Conservation (phyloP, 2,888 invertebrate species). For the Lepidocyrtinus sp. region DNA sequence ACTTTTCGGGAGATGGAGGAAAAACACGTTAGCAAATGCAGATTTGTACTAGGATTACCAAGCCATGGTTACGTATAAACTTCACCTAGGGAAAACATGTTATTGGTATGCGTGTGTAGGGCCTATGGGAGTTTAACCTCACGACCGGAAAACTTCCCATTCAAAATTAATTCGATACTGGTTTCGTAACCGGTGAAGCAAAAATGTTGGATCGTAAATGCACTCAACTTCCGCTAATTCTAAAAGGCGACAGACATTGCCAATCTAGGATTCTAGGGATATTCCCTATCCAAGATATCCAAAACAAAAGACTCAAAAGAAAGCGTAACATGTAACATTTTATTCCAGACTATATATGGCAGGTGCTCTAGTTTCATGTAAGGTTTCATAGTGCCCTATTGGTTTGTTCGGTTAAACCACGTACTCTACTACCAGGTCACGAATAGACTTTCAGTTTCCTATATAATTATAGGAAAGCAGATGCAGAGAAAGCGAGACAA, state of each 20-base stretch:
- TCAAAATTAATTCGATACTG: constrained; percentile 30
- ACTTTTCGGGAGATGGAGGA: too few relatives aligned
- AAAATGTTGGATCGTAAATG: not conserved
- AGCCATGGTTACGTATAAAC: too few relatives aligned
- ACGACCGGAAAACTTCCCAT: not conserved
- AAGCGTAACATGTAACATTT: too few relatives aligned
- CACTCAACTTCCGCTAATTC: not conserved
- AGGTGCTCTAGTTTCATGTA: not conserved
- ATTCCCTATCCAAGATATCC: too few relatives aligned
- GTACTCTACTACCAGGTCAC: not conserved
- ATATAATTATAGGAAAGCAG: not conserved
- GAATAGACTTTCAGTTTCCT: not conserved
- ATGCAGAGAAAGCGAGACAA: not conserved
- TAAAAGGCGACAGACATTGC: not conserved
- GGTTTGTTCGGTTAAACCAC: not conserved
- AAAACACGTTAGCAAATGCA: too few relatives aligned
- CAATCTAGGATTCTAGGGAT: too few relatives aligned
- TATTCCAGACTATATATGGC: too few relatives aligned
- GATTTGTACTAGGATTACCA: too few relatives aligned
- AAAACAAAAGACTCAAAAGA: too few relatives aligned
- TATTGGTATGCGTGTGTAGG: not conserved
- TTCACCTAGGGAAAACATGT: too few relatives aligned
- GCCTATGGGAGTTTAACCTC: not conserved
- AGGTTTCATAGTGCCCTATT: too few relatives aligned
- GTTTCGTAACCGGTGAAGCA: constrained; percentile 32